Evolutionary conservation across 2,888 invertebrate species (phyloP), one percentile per base, ranked within the genome.

Genomic region (Aphodius granarius): DNA sequence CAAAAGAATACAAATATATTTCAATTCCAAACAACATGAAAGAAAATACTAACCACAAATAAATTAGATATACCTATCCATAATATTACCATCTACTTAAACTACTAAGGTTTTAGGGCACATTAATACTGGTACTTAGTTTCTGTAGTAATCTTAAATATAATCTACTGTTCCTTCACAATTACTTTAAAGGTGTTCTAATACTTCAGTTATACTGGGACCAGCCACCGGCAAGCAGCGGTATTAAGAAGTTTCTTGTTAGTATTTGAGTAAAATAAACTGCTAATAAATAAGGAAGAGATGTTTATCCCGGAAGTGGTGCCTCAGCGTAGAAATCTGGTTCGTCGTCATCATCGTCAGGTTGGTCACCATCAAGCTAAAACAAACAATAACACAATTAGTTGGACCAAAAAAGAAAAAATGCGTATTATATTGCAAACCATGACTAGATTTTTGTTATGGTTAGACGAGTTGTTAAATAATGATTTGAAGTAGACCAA

Each of bases 311-410:
- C 81, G 95, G 95, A 85, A 95, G 89, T 75, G 94, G 94, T 77
- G 97, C 96, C 89, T 97, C 95, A 83, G 95, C 95, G 87, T 97
- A 97, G 89, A 97, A 97, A 87, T 97, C 97, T 6, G 95, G 96
- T 86, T 97, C 97, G 85, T 96, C 95, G 82, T 95, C 96, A 81
- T 91, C 91, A 84, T 94, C 94, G 79, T 94, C 94, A 80, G 93
- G 92, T 86, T 94, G 94, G 81, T 91, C 93, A 82, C 96, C 95
- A 87, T 97, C 97, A 88, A 97, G 89, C 95, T 96, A 87, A 75
- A 86, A 86, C 76, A 79, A 81, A 79, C 78, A 74, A 77, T 65
- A 75, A 21, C 78, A 80, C 78, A 77, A 66, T 74, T 78, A 70
- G 18, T 74, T 75, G n/a, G n/a, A n/a, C n/a, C n/a, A n/a, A n/a